Conservation (phyloP, 2,797 vertebrate genomes). For the Limnodromus scolopaceus region DNA sequence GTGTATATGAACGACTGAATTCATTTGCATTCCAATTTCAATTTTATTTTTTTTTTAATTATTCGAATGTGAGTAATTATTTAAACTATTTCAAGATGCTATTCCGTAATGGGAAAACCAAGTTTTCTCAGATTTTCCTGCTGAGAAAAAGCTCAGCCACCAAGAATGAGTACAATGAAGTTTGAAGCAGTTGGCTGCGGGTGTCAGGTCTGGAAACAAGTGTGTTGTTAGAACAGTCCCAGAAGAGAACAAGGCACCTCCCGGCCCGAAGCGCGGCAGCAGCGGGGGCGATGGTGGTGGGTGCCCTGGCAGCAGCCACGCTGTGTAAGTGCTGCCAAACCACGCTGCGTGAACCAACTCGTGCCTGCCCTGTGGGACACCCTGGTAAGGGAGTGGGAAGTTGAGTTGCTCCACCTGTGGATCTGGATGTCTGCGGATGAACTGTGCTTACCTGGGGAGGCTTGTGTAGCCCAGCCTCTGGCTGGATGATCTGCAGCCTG, state of each 20-base stretch:
- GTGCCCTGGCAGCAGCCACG: not conserved
- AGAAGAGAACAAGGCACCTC: not conserved
- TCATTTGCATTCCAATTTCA: not conserved
- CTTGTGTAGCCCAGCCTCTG: not conserved
- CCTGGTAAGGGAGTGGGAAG: not conserved
- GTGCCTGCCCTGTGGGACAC: accelerated
- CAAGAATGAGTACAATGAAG: accelerated
- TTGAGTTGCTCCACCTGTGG: not conserved
- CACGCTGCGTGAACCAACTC: accelerated
- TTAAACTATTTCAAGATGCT: not conserved
- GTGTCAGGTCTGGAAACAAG: not conserved
- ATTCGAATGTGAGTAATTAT: not conserved
- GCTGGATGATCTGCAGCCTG: not conserved
- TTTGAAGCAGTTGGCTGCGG: accelerated
- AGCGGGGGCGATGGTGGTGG: accelerated
- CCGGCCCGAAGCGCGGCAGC: not conserved
- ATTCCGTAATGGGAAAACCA: not conserved
- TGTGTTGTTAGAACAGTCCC: not conserved
- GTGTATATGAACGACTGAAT: not conserved
- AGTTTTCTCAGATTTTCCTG: not conserved
- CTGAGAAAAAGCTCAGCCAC: not conserved
- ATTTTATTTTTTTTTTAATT: not conserved
- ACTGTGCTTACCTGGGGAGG: not conserved
- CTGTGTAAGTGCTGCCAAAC: not conserved
- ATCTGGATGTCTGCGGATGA: not conserved